Evolutionary conservation across 2,797 vertebrate species (phyloP).

Genomic region (Merluccius polli): DNA sequence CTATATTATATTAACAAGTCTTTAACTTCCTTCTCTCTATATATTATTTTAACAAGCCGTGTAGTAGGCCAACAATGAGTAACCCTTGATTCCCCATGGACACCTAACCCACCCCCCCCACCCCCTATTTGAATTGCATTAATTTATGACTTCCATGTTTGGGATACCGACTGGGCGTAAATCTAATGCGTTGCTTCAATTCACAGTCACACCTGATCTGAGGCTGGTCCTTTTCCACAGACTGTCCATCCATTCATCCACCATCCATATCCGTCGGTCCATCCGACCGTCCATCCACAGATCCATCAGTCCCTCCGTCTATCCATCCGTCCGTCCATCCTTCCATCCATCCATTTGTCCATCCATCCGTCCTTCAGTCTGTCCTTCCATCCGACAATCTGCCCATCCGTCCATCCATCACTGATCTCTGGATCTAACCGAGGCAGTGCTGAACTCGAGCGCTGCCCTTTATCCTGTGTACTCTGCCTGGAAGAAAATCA

Average conservation of each 20-base stretch:
- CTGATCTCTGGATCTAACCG: slow-evolving; percentile 60
- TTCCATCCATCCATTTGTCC: background rate
- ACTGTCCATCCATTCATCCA: background rate
- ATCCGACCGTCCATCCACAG: too few relatives aligned
- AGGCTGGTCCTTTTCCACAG: slow-evolving; percentile 47
- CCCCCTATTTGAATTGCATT: slow-evolving; percentile 51
- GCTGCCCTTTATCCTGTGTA: slow-evolving; percentile 33
- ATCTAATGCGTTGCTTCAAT: slow-evolving; percentile 52
- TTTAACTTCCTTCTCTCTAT: slow-evolving; percentile 26
- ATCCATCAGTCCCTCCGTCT: too few relatives aligned
- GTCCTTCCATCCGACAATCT: slow-evolving; percentile 5
- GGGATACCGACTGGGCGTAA: slow-evolving; percentile 48
- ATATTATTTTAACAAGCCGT: slow-evolving; percentile 57
- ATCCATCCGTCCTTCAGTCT: background rate
- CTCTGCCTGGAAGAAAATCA: slow-evolving; percentile 49
- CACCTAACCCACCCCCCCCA: background rate
- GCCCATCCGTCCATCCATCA: slow-evolving; percentile 57
- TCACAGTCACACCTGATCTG: slow-evolving; percentile 64
- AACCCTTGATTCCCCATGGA: slow-evolving; percentile 41
- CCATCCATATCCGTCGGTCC: too few relatives aligned
- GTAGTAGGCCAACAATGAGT: slow-evolving; percentile 53
- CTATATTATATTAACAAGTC: slow-evolving; percentile 63
- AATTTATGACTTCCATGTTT: slow-evolving; percentile 64
- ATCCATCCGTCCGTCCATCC: background rate
- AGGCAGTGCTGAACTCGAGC: slow-evolving; percentile 50